phyloP scores from a whole-genome alignment of 2,888 invertebrate genomes.

The Elmis aenea region DNA sequence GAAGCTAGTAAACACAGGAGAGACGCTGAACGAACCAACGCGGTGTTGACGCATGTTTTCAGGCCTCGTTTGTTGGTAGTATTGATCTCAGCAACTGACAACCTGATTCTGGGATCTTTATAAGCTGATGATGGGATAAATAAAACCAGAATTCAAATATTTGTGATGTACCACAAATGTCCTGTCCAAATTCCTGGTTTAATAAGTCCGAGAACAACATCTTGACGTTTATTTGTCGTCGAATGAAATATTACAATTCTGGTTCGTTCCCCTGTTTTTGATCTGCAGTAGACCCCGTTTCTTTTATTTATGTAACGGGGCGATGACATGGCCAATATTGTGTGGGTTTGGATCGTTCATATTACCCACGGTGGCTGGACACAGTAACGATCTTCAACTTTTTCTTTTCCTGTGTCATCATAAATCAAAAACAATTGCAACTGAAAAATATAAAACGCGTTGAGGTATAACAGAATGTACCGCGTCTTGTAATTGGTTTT shows the following conservation, averaged over 20 bases:
- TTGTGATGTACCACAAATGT: no score
- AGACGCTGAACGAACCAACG: conserved; percentile 29
- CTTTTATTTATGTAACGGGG: conserved; percentile 37
- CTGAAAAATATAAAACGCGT: conserved; percentile 23
- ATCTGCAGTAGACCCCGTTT: conserved; percentile 23
- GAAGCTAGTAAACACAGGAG: conserved; percentile 24
- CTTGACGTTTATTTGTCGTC: conserved; percentile 31
- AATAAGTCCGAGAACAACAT: conserved; percentile 2
- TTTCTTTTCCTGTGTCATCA: conserved; percentile 19
- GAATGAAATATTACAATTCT: conserved; percentile 35
- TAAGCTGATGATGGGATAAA: no score
- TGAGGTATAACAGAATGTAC: not conserved
- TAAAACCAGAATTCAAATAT: no score
- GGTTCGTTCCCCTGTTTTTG: conserved; percentile 27
- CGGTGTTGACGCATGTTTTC: conserved; percentile 59
- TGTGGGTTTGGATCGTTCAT: conserved; percentile 32
- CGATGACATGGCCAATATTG: conserved; percentile 42
- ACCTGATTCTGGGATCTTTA: no score
- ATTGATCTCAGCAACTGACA: conserved; percentile 51
- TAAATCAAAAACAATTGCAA: conserved; percentile 32
- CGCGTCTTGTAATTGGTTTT: no score
- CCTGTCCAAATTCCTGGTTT: no score
- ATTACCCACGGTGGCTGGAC: conserved; percentile 33
- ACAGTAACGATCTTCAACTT: conserved; percentile 27
- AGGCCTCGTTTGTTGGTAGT: conserved; percentile 54